Evolutionary conservation across 2,888 invertebrate species (phyloP), one percentile per base, ranked within the genome.

Genomic region (Drosophila testacea): DNA sequence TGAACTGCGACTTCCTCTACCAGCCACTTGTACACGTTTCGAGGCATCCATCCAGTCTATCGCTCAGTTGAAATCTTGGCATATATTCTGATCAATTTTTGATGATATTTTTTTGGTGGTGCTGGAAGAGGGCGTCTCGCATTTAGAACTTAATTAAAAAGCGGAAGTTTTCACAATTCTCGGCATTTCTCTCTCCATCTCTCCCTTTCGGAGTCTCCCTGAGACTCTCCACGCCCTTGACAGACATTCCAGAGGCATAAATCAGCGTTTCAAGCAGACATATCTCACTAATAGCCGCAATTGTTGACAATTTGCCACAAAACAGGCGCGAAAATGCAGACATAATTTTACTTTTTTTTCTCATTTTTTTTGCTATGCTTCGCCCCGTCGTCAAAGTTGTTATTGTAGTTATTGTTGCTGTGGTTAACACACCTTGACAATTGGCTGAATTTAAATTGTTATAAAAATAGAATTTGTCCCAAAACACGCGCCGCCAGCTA

Each of bases 281-380:
- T 81, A 71, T 65, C 77, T 69, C 65, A 72, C 69, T 85, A 85
- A 85, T 85, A 76, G 85, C 89, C 73, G 88, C 86, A 86, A 89
- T 86, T 86, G 89, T 88, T 83, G 89, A 85, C 86, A 86, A 86
- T 86, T 86, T 86, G 83, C 89, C 81, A 79, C 72, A 77, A 89
- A 89, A 81, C 83, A 86, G 89, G 88, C 89, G 89, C 82, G 88
- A 89, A 88, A 84, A 89, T 84, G 89, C 88, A 87, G 83, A 83
- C 83, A 83, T 73, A 72, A 76, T 66, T 72, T 76, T 72, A 44
- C 22, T 48, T 5, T 56, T 51, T 28, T 54, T 63, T 44, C 69
- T 56, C 22, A n/a, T 44, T 32, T 42, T 27, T 42, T 32, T 34
- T 32, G 27, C 34, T 6, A 10, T 30, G 78, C 65, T 52, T 42